Evolutionary conservation across 30 jellyfish, hydroid and myxozoan species (phyloP), one percentile per base, ranked within the genome.

Genomic region (Catostylus mosaicus): DNA sequence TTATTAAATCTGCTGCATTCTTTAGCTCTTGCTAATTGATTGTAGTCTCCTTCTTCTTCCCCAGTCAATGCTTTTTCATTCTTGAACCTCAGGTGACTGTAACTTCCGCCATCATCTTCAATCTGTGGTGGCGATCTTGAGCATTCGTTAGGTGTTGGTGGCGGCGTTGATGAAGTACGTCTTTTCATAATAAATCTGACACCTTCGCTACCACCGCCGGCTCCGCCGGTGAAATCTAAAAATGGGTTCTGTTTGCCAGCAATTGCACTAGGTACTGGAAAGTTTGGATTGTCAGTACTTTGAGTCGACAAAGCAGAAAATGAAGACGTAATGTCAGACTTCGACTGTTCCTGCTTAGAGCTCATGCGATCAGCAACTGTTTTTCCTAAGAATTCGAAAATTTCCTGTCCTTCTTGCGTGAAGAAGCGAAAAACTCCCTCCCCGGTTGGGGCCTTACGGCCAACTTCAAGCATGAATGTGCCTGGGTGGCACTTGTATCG

Each of bases 361-460:
- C 67, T 86, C 79, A 82, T 81, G 23, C 97, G 97, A 32, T 75
- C 78, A 19, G 85, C 75, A 32, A 92, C 93, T 0, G 97, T 77
- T 11, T 66, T 87, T 30, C 83, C 97, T 40, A 92, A 73, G 60
- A 59, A 35, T 56, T 87, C 98, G 71, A 86, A 92, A 18, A 92
- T 87, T 12, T 92, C 94, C 33, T 78, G 83, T 14, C 94, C 87
- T 27, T 83, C 88, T 14, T 48, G 82, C 1, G 98, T 91, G 40
- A 40, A 62, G 60, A 91, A 91, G 60, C 94, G 84, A 77, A 92
- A 86, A n/a, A 32, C 83, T 0, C 98, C 98, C 46, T 87, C 97
- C 9, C 98, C 98, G 16, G 98, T 84, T 32, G 91, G 85, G 4
- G 98, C 97, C 63, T 92, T 92, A 32, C 96, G 86, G 7, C 98